A percentile compares a stretch with the other conserved stretches of the same genome.
Conservation (phyloP, 2,113 vertebrate species). For the Dendrocopos noguchii region DNA sequence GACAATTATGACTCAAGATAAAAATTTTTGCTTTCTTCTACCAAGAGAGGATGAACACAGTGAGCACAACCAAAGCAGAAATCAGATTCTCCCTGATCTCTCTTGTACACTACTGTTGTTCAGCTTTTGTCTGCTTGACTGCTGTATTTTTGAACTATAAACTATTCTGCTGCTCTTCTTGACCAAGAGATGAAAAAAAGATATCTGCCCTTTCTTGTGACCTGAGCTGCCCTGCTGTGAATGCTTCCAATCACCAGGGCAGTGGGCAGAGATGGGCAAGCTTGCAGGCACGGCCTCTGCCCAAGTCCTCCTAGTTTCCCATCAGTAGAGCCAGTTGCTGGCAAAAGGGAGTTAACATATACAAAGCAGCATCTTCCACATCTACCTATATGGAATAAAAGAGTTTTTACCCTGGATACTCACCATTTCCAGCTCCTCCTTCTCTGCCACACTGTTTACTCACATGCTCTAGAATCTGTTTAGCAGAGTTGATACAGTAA, state of each 20-base stretch:
- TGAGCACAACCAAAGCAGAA: not conserved
- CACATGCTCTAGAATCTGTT: not conserved
- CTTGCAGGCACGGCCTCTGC: fast-evolving
- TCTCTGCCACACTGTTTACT: not conserved
- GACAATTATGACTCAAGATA: not conserved
- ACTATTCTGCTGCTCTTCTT: not conserved
- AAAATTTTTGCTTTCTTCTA: not conserved
- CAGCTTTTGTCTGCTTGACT: not conserved
- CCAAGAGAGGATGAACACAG: not conserved
- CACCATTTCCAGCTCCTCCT: not conserved
- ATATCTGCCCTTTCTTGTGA: not conserved
- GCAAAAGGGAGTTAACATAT: not conserved
- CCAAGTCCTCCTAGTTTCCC: fast-evolving
- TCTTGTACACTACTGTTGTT: not conserved
- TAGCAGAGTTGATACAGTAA: not conserved
- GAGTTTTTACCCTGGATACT: not conserved
- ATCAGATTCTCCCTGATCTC: not conserved
- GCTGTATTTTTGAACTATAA: not conserved
- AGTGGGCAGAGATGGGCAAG: fast-evolving
- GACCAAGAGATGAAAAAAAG: not conserved
- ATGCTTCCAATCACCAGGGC: too few species aligned
- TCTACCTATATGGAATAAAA: not conserved
- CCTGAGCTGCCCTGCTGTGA: not conserved
- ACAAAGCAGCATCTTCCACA: not conserved
- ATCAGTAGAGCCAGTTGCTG: fast-evolving